A percentile compares a stretch with the other conserved stretches of the same genome.
Conservation (phyloP, 2,888 invertebrate species). For the Steromphala cineraria region DNA sequence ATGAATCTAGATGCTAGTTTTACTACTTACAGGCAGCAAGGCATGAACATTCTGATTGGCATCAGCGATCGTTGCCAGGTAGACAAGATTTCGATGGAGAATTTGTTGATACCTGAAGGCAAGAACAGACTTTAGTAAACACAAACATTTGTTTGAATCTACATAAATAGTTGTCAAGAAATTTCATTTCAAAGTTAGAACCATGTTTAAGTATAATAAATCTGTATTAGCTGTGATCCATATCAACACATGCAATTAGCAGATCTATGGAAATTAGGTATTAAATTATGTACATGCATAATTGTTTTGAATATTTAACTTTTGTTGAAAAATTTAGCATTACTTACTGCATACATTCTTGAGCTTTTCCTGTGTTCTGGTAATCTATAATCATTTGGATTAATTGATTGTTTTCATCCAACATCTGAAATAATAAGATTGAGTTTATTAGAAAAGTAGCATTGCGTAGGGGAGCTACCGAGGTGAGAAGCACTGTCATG, state of each 20-base stretch:
- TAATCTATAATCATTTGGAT: slow-evolving; percentile 98
- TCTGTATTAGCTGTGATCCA: not conserved
- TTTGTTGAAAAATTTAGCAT: not conserved
- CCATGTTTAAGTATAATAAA: not conserved
- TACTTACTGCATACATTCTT: slow-evolving; percentile 91
- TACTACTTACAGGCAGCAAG: slow-evolving; percentile 86
- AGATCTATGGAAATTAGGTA: not conserved
- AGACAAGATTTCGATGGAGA: slow-evolving; percentile 95
- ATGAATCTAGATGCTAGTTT: not conserved
- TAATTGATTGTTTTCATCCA: slow-evolving; percentile 97
- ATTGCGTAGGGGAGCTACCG: too few species aligned
- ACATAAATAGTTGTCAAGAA: not conserved
- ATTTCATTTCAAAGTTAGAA: not conserved
- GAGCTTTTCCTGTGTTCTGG: slow-evolving; percentile 94
- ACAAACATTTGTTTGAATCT: not conserved
- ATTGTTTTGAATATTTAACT: not conserved
- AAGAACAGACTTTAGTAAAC: slow-evolving; percentile 4
- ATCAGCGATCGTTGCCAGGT: slow-evolving; percentile 97
- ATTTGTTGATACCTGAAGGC: slow-evolving; percentile 86
- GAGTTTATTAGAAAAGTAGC: too few species aligned
- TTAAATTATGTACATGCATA: too few species aligned
- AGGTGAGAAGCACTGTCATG: too few species aligned
- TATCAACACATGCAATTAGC: not conserved
- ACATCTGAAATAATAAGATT: slow-evolving; percentile 80
- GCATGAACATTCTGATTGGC: slow-evolving; percentile 93